Evolutionary conservation across 2,113 vertebrate genomes (phyloP), one percentile per base, ranked within the genome.

Genomic region (Tretioscincus oriximinensis): DNA sequence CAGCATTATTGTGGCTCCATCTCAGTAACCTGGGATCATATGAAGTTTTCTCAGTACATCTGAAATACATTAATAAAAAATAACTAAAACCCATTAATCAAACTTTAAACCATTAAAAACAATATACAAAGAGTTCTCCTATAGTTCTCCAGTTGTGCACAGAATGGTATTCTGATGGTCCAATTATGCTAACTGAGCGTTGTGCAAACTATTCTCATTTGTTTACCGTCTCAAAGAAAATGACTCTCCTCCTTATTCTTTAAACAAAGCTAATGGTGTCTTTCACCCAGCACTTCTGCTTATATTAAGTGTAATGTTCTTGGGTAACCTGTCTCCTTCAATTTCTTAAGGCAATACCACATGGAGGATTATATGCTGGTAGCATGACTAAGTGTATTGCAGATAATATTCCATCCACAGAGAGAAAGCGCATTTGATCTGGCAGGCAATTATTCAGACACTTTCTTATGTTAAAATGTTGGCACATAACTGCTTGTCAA

Each of bases 391-490:
- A 68, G 14, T 88, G 75, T 77, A 58, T 85, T 63, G 87, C 60
- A 54, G 14, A 61, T 31, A 81, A 75, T 82, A 75, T 80, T 67
- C 79, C 81, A 71, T 54, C 21, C 61, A 68, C 3, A 89, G 81
- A 83, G 9, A 77, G 28, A 81, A 90, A 90, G n/a, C 63, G 61
- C 63, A 86, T 91, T 79, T 85, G 84, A 85, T 91, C 64, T 89
- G 74, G 69, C 60, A 77, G 81, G 81, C 58, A 77, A 74, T 81
- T 81, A 85, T 76, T 65, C 73, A 81, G 66, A 63, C 85, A 79
- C 26, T 88, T 45, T 86, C 88, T 87, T 77, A 51, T 84, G 67
- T 81, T 87, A 87, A 83, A 82, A 87, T 75, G 28, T 41, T 0
- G 0, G 4, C 72, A 77, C 73, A 45, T 71, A 76, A 73, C 61